Conservation (phyloP, 2,113 vertebrate species). For the Rhinolophus ferrumequinum region DNA sequence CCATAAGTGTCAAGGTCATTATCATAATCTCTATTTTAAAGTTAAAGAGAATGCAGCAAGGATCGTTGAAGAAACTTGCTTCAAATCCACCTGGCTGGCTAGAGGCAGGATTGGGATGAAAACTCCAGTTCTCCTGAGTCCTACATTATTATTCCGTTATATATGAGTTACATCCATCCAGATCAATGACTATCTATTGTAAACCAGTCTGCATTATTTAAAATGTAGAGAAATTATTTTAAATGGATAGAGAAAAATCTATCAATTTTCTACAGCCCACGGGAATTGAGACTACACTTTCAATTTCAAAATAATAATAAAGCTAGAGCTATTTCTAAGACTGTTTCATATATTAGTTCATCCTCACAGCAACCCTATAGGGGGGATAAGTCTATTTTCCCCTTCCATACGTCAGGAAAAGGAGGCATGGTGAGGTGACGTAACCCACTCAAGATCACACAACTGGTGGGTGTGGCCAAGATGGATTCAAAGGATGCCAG, state of each 20-base stretch:
- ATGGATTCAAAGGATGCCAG: no score
- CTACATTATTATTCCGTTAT: background rate
- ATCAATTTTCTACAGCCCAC: background rate
- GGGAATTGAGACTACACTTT: background rate
- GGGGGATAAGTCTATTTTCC: fast-evolving
- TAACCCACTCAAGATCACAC: no score
- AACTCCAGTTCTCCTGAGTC: background rate
- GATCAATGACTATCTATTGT: background rate
- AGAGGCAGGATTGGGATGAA: background rate
- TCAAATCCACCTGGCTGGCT: background rate
- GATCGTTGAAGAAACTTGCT: background rate
- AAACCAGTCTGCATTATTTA: background rate
- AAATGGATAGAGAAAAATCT: background rate
- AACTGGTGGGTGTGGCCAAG: background rate
- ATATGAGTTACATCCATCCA: background rate
- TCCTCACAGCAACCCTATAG: background rate
- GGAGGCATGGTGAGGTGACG: background rate
- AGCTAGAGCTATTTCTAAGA: background rate
- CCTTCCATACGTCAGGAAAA: background rate
- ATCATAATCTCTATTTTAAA: background rate
- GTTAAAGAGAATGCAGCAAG: background rate
- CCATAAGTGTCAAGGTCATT: background rate
- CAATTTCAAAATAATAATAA: background rate
- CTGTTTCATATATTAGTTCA: background rate
- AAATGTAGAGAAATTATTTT: background rate